Base-by-base conservation (phyloP, 2,888 invertebrate species). In the Romanomermis culicivorax region DNA sequence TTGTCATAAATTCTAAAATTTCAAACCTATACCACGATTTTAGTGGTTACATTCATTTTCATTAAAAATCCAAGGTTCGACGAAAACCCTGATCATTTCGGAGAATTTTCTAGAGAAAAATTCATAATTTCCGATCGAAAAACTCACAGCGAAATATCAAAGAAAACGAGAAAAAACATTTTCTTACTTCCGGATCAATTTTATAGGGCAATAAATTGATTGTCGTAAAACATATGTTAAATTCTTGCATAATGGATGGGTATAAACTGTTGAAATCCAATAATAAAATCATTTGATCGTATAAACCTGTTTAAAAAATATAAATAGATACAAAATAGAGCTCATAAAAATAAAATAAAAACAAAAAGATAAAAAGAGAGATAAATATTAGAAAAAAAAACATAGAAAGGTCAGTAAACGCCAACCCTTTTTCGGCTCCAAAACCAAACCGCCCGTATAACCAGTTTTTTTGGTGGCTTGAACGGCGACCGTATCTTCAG, bases 181-280 rank as follows among this genome's bases (percentile, higher is more conserved):
- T 11, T 11, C 36, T 7, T 36, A 36, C 36, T 11, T 7, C 36
- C 17, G 36, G 17, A 36, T 36, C 36, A 36, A 36, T 17, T 7
- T 11, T 17, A 17, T 36, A 36, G 11, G 36, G 36, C 36, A 45
- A 23, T 45, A 45, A 23, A 23, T 45, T 23, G 23, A 45, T 45
- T 11, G 97, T 97, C 0, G 95, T 95, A 69, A 97, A 99, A 69
- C 97, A 99, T 61, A 99, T 85, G 70, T 99, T 99, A 70, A 85
- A 99, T 68, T 99, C 97, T 69, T 97, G 97, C 63, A 99, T 99
- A 61, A 99, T 99, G 67, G 91, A 93, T 0, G 97, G 97, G 71
- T 99, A 99, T 55, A 99, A 74, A 0, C 93, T 93, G 74, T 99
- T 99, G 71, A 99, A 99, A 68, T 99, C 97, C 85, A 99, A 85